These are phyloP conservation scores for Cerastis leucographa DNA, from an alignment of 2,888 invertebrate species.

Conservation along the genomic window DNA sequence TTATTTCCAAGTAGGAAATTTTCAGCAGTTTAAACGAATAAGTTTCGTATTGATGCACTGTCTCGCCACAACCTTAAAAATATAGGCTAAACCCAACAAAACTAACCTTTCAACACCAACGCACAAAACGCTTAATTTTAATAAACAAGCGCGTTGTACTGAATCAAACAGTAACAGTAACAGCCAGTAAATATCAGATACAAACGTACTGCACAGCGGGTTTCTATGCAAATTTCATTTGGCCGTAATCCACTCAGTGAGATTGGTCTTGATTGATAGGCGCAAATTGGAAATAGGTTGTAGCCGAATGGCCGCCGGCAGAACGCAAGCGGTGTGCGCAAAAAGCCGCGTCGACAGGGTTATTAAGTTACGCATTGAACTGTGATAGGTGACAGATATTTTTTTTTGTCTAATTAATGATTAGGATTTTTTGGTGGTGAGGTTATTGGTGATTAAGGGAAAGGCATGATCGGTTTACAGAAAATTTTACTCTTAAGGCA, in stretches of 20 bases:
- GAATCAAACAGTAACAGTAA: constrained; percentile 65
- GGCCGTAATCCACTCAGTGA: constrained; percentile 93
- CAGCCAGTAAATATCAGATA: constrained; percentile 79
- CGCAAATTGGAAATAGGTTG: constrained; percentile 92
- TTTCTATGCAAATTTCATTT: constrained; percentile 93
- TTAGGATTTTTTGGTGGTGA: constrained; percentile 15
- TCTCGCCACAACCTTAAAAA: background rate
- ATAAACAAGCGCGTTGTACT: constrained; percentile 61
- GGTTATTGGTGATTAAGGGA: background rate
- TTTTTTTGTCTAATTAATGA: constrained; percentile 43
- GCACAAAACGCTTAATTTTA: constrained; percentile 57
- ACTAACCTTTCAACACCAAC: background rate
- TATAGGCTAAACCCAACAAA: background rate
- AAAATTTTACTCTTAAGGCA: no score
- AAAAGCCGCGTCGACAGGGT: constrained; percentile 63
- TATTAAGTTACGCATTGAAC: constrained; percentile 60
- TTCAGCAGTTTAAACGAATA: background rate
- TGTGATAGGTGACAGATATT: constrained; percentile 3
- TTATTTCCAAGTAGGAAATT: background rate
- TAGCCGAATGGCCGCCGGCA: constrained; percentile 73
- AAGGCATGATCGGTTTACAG: no score
- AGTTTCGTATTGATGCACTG: background rate
- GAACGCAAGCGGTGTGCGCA: constrained; percentile 72
- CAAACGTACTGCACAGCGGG: constrained; percentile 77
- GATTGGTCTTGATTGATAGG: constrained; percentile 93